Percentiles rank a stretch among this genome's conserved stretches.
These are phyloP conservation scores for Hemibagrus wyckioides DNA, from an alignment of 2,113 vertebrate species.

Conservation along the genomic window DNA sequence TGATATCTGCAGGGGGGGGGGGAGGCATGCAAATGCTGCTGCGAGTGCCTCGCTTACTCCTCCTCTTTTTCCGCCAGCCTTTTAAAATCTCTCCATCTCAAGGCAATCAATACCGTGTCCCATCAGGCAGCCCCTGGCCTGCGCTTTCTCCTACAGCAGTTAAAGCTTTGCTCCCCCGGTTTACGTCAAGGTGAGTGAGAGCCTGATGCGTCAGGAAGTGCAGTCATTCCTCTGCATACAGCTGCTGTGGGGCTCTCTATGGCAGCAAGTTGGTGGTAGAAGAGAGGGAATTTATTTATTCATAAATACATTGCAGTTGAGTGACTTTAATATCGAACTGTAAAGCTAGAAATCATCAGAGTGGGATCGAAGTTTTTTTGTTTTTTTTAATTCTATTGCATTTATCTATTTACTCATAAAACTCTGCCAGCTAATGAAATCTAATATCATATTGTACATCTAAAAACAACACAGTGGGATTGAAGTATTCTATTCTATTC, in stretches of 20 bases:
- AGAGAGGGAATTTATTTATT: background rate
- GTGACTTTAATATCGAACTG: background rate
- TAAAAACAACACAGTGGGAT: background rate
- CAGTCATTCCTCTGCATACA: conserved; percentile 12
- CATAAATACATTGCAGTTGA: background rate
- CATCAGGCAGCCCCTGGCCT: conserved; percentile 65
- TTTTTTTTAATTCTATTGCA: background rate
- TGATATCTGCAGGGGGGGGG: conserved; percentile 66
- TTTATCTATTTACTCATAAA: background rate
- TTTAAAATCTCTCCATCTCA: conserved; percentile 73
- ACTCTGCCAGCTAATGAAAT: background rate
- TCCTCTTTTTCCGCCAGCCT: conserved; percentile 64
- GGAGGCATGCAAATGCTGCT: conserved; percentile 45
- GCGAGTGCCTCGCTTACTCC: conserved; percentile 47
- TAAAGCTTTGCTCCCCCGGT: conserved; percentile 39
- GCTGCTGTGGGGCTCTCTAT: conserved; percentile 21
- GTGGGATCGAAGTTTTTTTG: background rate
- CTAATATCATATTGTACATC: background rate
- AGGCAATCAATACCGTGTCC: conserved; percentile 73
- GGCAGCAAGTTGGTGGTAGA: background rate
- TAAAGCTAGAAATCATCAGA: background rate
- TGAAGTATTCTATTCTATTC: background rate
- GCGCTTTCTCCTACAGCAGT: conserved; percentile 60
- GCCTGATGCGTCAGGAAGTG: conserved; percentile 69
- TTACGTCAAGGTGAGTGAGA: conserved; percentile 72